Percentiles rank a stretch among this genome's conserved stretches.
These are phyloP conservation scores for Callyntrura guangdongensis DNA, from an alignment of 2,888 invertebrate genomes.

Conservation along the genomic window DNA sequence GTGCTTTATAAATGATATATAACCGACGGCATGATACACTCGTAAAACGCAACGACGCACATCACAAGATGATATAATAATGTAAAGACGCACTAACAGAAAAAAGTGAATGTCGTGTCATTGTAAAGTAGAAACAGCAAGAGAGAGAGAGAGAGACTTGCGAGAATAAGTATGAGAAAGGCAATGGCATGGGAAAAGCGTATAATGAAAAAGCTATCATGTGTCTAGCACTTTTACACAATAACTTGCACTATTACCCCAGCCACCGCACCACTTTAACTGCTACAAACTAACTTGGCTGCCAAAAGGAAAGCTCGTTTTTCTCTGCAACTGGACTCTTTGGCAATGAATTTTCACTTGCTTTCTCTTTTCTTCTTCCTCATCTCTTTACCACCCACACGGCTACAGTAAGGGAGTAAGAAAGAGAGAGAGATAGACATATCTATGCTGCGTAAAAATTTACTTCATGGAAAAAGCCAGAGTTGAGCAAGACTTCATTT, in stretches of 20 bases:
- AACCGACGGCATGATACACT: conserved; percentile 1
- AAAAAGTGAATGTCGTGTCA: conserved; percentile 17
- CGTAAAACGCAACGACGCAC: conserved; percentile 5
- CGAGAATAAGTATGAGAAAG: conserved; percentile 33
- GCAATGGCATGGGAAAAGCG: conserved; percentile 58
- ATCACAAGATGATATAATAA: conserved; percentile 13
- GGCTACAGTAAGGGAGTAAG: background rate
- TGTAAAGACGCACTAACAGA: conserved; percentile 5
- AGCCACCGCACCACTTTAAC: too few species aligned
- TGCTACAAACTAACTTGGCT: conserved; percentile 35
- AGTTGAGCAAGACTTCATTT: conserved; percentile 59
- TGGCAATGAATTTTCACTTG: conserved; percentile 72
- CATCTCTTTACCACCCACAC: conserved; percentile 19
- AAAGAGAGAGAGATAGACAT: background rate
- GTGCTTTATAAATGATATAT: background rate
- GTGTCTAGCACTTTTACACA: conserved; percentile 74
- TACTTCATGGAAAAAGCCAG: background rate
- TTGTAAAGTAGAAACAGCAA: background rate
- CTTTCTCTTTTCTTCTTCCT: conserved; percentile 19
- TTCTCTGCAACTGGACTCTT: conserved; percentile 73
- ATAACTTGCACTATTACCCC: too few species aligned
- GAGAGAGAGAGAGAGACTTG: conserved; percentile 6
- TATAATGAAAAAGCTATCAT: conserved; percentile 77
- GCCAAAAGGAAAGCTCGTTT: conserved; percentile 77
- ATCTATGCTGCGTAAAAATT: too few species aligned